Percentiles rank a stretch among this genome's conserved stretches.
phyloP scores from a whole-genome alignment of 2,113 vertebrate species.

The Atrichornis clamosus region DNA sequence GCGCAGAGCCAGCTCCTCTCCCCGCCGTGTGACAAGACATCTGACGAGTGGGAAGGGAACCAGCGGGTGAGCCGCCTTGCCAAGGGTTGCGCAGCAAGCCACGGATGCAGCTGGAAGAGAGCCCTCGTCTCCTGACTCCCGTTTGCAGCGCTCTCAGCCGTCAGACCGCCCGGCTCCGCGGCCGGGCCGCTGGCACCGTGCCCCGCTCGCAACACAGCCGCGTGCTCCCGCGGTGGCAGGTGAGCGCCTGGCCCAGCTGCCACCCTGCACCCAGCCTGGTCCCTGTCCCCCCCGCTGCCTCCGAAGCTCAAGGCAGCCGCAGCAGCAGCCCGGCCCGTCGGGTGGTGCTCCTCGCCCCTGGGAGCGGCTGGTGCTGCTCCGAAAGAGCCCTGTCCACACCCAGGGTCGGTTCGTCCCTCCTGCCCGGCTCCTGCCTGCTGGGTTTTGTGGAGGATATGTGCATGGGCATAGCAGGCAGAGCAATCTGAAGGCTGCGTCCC shows the following conservation, averaged over 20 bases:
- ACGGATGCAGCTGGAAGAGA: constrained; percentile 22
- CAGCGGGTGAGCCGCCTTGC: background rate
- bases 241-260: background rate
- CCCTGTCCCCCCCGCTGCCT: background rate
- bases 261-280: fast-evolving
- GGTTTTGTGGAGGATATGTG: background rate
- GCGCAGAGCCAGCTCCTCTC: background rate
- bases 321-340: background rate
- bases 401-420: background rate
- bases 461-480: background rate
- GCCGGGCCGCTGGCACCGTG: background rate
- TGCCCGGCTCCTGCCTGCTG: background rate
- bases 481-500: background rate
- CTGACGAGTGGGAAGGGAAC: constrained; percentile 34
- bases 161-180: background rate
- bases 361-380: background rate
- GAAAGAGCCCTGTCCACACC: background rate
- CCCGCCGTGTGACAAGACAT: background rate
- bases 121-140: constrained; percentile 11
- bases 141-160: background rate
- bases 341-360: fast-evolving
- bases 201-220: background rate
- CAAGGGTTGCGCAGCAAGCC: constrained; percentile 8
- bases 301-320: fast-evolving
- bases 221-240: background rate